Evolutionary conservation across 2,797 vertebrate species (phyloP).

Genomic region (Epinephelus malabaricus): DNA sequence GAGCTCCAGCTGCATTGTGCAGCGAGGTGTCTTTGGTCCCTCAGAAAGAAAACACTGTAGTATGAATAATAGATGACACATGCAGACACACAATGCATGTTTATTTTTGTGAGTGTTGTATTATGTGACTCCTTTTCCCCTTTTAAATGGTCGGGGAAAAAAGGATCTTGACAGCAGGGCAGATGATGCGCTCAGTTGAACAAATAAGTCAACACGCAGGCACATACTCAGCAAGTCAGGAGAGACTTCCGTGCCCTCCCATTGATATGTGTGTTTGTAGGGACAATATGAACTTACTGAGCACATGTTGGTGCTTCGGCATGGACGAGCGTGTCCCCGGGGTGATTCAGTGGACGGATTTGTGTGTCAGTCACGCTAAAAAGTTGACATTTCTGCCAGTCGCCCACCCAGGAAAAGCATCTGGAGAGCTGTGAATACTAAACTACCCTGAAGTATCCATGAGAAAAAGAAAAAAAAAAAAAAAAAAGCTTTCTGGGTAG

Average conservation of each 20-base stretch:
- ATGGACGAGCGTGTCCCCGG: not conserved
- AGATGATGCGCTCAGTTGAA: constrained; percentile 24
- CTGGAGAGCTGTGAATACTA: constrained; percentile 26
- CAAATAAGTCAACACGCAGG: constrained; percentile 8
- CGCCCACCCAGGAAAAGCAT: constrained; percentile 17
- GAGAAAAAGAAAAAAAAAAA: not conserved
- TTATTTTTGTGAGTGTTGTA: constrained; percentile 52
- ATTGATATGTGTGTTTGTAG: not conserved
- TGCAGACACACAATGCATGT: constrained; percentile 27
- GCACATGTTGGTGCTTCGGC: not conserved
- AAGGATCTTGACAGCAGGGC: constrained; percentile 2
- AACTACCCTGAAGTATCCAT: constrained; percentile 19
- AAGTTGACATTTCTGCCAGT: constrained; percentile 28
- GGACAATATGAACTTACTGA: not conserved
- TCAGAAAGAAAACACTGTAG: constrained; percentile 55
- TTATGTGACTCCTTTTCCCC: constrained; percentile 25
- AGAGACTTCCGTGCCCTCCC: not conserved
- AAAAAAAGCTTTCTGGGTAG: constrained; percentile 11
- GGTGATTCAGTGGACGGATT: constrained; percentile 13
- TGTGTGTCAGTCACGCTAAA: constrained; percentile 19
- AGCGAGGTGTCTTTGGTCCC: constrained; percentile 59
- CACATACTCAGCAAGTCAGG: constrained; percentile 17
- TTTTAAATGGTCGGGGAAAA: constrained; percentile 10
- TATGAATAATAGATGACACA: constrained; percentile 70
- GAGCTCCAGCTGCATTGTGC: constrained; percentile 62